Percentiles rank a stretch among this genome's conserved stretches.
phyloP scores from a whole-genome alignment of 2,888 invertebrate genomes.

The Synergus gifuensis region DNA sequence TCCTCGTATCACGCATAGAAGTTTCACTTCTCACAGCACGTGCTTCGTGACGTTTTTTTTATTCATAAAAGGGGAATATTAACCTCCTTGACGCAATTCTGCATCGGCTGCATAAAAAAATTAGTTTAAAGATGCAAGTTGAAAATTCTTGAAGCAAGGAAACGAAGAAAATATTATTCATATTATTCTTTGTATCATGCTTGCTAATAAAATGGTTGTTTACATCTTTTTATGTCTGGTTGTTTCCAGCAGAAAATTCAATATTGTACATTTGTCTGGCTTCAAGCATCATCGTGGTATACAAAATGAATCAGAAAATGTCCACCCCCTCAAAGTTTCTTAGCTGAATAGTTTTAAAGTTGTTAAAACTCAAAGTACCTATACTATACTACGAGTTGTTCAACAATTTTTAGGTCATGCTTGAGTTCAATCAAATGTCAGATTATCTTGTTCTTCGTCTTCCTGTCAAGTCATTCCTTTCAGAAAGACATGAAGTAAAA shows the following conservation, averaged over 20 bases:
- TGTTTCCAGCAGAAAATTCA: background rate
- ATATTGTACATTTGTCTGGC: background rate
- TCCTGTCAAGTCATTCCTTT: slow-evolving; percentile 9
- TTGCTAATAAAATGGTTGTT: too few relatives aligned
- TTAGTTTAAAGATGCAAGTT: too few relatives aligned
- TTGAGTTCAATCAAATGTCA: slow-evolving; percentile 12
- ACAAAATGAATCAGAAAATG: background rate
- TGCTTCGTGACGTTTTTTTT: slow-evolving; percentile 15
- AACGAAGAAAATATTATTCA: too few relatives aligned
- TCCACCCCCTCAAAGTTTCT: background rate
- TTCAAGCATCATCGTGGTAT: background rate
- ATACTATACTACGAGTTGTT: background rate
- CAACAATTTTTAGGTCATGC: slow-evolving; percentile 31
- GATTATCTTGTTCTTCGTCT: slow-evolving; percentile 16
- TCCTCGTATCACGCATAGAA: slow-evolving; percentile 10
- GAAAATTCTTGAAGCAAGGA: too few relatives aligned
- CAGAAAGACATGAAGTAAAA: slow-evolving; percentile 6
- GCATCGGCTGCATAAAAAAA: too few relatives aligned
- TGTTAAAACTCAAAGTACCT: slow-evolving; percentile 11
- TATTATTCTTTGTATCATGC: too few relatives aligned
- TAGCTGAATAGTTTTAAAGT: slow-evolving; percentile 3
- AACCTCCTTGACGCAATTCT: background rate
- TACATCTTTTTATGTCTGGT: background rate
- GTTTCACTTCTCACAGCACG: background rate
- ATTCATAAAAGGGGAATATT: slow-evolving; percentile 10